These are phyloP conservation scores for Blera fallax DNA, from an alignment of 2,888 invertebrate genomes.

Conservation along the genomic window DNA sequence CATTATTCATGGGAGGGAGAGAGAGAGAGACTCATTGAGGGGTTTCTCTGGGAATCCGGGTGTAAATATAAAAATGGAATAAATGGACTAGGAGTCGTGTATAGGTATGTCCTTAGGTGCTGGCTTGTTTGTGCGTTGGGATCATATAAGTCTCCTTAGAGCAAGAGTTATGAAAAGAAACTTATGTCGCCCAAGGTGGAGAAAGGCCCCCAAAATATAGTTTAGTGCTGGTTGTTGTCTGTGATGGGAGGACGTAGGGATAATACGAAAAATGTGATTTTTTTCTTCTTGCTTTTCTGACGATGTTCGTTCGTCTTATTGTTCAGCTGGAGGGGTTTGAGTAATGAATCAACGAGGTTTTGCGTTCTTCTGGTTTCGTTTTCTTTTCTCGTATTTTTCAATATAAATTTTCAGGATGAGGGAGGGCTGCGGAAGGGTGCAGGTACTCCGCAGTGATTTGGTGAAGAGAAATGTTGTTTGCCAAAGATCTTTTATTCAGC, in stretches of 20 bases:
- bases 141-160: neutral
- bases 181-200: neutral
- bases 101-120: conserved; percentile 9
- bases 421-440: neutral
- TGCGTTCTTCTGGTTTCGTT: too few relatives aligned
- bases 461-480: neutral
- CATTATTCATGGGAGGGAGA: conserved; percentile 2
- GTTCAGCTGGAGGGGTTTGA: conserved; percentile 10
- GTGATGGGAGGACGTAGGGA: neutral
- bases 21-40: neutral
- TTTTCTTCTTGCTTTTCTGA: neutral
- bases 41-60: neutral
- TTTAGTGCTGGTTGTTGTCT: neutral
- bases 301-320: neutral
- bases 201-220: neutral
- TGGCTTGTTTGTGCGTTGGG: neutral
- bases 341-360: conserved; percentile 7
- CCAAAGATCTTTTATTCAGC: neutral
- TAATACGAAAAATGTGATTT: neutral
- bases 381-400: neutral
- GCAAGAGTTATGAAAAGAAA: neutral
- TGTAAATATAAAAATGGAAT: conserved; percentile 4
- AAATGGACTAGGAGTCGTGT: neutral
- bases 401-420: neutral
- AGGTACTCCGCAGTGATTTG: neutral